Percentiles rank a stretch among this genome's conserved stretches.
Conservation (phyloP, 2,888 invertebrate genomes). For the Escarpia spicata region DNA sequence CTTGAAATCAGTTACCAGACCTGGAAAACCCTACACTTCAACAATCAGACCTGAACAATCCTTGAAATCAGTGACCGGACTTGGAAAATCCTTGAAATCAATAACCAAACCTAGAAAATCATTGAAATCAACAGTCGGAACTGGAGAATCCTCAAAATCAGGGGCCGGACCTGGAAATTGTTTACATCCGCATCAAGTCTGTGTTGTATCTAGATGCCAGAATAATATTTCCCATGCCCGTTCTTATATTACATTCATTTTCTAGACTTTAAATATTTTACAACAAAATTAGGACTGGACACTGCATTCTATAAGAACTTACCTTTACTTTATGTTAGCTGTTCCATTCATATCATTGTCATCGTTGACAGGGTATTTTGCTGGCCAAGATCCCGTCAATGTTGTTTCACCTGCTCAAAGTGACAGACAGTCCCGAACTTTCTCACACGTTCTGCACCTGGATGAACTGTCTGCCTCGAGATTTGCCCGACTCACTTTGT, state of each 20-base stretch:
- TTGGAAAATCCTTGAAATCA: background rate
- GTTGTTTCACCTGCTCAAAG: constrained; percentile 21
- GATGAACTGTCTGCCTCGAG: constrained; percentile 79
- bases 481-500: constrained; percentile 77
- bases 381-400: constrained; percentile 25
- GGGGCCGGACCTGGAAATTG: too few species aligned
- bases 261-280: too few species aligned
- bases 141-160: too few species aligned
- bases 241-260: too few species aligned
- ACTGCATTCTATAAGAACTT: too few species aligned
- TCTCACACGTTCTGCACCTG: constrained; percentile 57
- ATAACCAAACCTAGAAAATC: too few species aligned
- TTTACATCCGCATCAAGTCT: too few species aligned
- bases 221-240: too few species aligned
- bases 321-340: too few species aligned
- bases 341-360: background rate
- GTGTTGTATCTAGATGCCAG: too few species aligned
- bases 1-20: background rate
- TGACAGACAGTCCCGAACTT: background rate
- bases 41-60: background rate
- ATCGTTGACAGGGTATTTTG: constrained; percentile 21
- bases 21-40: background rate
- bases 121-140: too few species aligned
- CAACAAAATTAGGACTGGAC: too few species aligned
- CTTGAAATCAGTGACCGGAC: background rate